Evolutionary conservation across 2,888 invertebrate genomes (phyloP), one percentile per base, ranked within the genome.

Genomic region (Alsophila aescularia): DNA sequence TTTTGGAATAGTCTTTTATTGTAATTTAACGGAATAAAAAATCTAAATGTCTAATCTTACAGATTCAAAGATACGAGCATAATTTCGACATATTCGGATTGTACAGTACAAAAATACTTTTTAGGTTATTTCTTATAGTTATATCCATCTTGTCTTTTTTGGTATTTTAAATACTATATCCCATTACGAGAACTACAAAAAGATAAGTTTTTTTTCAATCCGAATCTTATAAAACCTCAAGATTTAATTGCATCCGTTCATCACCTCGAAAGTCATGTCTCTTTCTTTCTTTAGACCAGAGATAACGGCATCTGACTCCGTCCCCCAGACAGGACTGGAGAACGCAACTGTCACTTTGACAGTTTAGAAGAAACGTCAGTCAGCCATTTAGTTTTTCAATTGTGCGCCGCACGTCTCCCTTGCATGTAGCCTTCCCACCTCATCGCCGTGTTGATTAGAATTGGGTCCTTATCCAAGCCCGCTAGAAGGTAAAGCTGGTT

Each of bases 341-440:
- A 36, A 40, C 48, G n/a, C 35, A 14, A 47, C 49, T 42, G 54
- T 35, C 52, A 60, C 13, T 41, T 35, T 50, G 52, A 55, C 56
- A 56, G 53, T 45, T 58, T 39, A 21, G 50, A 36, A 31, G 43
- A 49, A 40, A 58, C 47, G 35, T 51, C 47, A 53, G 44, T 18
- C 14, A 45, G 50, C 14, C 14, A 13, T 39, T 29, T 27, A 10
- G 9, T 31, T 29, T 13, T 58, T 92, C 93, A 99, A 93, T 99
- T 99, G 85, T 99, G 99, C 42, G 97, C 95, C 2, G 99, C 97
- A 48, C 96, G 91, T 84, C 97, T 97, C n/a, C 99, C 99, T 76
- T 95, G 95, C 97, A 98, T 98, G 75, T 99, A 99, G 1, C 96
- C 96, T 71, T 97, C 96, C 99, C 99, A 99, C 48, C 99, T 88